Base-by-base conservation (phyloP, 2,113 vertebrate genomes). In the Melanerpes formicivorus region DNA sequence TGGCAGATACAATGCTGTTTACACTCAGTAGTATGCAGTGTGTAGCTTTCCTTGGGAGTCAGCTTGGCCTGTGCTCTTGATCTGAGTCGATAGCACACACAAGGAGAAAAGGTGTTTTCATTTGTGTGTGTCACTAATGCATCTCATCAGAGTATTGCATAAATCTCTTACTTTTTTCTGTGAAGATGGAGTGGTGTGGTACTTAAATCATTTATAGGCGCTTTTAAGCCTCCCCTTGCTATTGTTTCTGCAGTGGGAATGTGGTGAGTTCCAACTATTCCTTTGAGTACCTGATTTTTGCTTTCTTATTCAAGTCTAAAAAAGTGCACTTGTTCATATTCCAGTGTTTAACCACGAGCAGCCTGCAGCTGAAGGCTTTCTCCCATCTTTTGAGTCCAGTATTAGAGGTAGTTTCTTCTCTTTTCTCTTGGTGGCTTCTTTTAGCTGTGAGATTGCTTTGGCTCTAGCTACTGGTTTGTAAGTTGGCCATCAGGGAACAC, bases 1-100 rank as follows among this genome's bases (percentile, higher is more conserved):
- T 96, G 94, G 91, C 76, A 96, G 92, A 84, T 93, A 73, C 92
- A 96, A 97, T 97, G 87, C 87, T 93, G 90, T 96, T 97, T 96
- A 90, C 63, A 26, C 96, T 88, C 29, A 10, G 23, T 66, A 59
- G 37, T 78, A 50, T 40, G 23, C 60, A 63, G 73, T 14, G 29
- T 58, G 63, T 66, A 73, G 46, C 60, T 92, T 65, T 76, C 40
- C 54, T 18, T 72, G 90, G 93, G 91, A 90, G 63, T 60, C 69
- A 42, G 84, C 60, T 86, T 7, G 9, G 29, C 77, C 64, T 91
- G 42, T 78, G 78, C 25, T 83, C 77, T 22, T 82, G 74, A 65
- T 95, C 65, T 91, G 94, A 93, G 78, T 62, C 58, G 80, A 8
- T 26, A 50, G 70, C 22, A 11, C 22, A 37, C 15, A 22, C 50